These are phyloP conservation scores for Clarias pachynema DNA, from an alignment of 2,797 vertebrate species.

Conservation along the genomic window DNA sequence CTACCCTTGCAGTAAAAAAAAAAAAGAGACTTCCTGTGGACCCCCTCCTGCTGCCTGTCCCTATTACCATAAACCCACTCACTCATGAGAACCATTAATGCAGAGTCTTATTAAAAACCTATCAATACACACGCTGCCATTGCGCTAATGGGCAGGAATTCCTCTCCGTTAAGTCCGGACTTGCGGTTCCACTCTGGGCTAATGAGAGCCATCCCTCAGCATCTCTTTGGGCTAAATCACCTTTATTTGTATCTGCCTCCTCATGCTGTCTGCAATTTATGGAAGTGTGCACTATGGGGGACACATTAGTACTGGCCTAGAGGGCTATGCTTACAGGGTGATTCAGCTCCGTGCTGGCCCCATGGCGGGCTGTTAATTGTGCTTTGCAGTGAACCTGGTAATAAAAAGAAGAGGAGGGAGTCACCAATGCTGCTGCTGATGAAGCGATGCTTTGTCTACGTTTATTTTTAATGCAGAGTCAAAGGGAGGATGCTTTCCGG, in stretches of 20 bases:
- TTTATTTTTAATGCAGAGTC: slow-evolving; percentile 73
- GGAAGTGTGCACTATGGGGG: slow-evolving; percentile 68
- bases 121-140: slow-evolving; percentile 81
- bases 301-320: slow-evolving; percentile 68
- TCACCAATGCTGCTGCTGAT: slow-evolving; percentile 66
- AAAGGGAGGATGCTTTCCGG: slow-evolving; percentile 70
- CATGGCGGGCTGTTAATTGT: slow-evolving; percentile 75
- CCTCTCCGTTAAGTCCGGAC: slow-evolving; percentile 81
- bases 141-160: slow-evolving; percentile 81
- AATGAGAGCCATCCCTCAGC: slow-evolving; percentile 84
- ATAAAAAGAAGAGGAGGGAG: slow-evolving; percentile 66
- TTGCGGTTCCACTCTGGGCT: slow-evolving; percentile 80
- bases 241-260: slow-evolving; percentile 85
- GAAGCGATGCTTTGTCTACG: slow-evolving; percentile 64
- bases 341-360: slow-evolving; percentile 61
- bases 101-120: slow-evolving; percentile 86
- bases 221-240: slow-evolving; percentile 86
- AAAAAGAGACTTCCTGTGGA: slow-evolving; percentile 68
- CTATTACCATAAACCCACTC: slow-evolving; percentile 82
- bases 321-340: slow-evolving; percentile 60
- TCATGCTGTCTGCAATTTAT: slow-evolving; percentile 75
- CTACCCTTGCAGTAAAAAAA: slow-evolving; percentile 71
- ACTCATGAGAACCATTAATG: slow-evolving; percentile 84
- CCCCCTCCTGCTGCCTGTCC: slow-evolving; percentile 70
- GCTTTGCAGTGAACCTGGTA: slow-evolving; percentile 60